Evolutionary conservation across 2,888 invertebrate genomes (phyloP).

Genomic region (Orthonychiurus folsomi): DNA sequence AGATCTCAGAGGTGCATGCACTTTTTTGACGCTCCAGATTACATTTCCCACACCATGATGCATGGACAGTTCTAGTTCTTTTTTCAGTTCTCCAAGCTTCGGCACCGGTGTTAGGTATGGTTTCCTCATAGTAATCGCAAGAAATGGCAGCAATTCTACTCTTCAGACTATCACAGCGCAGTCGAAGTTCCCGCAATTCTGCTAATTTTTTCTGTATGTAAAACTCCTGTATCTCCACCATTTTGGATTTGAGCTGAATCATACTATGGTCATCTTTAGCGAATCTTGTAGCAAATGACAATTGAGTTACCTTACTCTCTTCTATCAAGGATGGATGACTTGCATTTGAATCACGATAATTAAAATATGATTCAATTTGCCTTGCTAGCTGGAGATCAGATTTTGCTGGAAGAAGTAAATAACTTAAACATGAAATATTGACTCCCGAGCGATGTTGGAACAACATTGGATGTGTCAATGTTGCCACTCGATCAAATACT

Average conservation of each 20-base stretch:
- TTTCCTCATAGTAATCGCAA: background rate
- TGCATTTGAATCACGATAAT: background rate
- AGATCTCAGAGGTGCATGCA: background rate
- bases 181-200: background rate
- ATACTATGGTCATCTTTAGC: background rate
- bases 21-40: background rate
- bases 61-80: too few relatives aligned
- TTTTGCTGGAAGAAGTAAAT: slow-evolving; percentile 14
- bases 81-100: too few relatives aligned
- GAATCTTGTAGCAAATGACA: background rate
- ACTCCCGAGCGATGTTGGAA: slow-evolving; percentile 17
- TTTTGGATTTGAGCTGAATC: background rate
- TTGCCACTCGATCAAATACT: slow-evolving; percentile 3
- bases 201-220: background rate
- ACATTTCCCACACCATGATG: background rate
- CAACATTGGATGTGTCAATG: slow-evolving; percentile 3
- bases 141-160: background rate
- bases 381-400: background rate
- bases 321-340: background rate
- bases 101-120: too few relatives aligned
- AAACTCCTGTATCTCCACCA: background rate
- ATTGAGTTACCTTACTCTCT: background rate
- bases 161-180: background rate
- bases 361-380: background rate
- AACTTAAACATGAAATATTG: background rate